Evolutionary conservation across 2,888 invertebrate species (phyloP), one percentile per base, ranked within the genome.

Genomic region (Microctonus hyperodae): DNA sequence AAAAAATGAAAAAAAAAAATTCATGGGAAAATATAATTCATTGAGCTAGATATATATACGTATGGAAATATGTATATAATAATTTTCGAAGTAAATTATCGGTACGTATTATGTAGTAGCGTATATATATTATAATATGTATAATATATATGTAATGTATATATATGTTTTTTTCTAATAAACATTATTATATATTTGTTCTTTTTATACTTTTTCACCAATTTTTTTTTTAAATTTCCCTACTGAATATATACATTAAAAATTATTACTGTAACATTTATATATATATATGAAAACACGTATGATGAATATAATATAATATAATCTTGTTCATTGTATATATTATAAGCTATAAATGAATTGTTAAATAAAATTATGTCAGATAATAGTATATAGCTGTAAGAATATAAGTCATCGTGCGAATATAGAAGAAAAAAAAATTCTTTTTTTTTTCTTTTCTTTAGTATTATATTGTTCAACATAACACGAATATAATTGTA

Each of bases 321-420:
- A 44, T 44, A 7, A 44, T n/a, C 20, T 16, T 7, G 44, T 44
- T 44, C 44, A 44, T 44, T 44, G 44, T 44, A 16, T n/a, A 44
- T 44, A 16, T 44, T 16, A n/a, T n/a, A n/a, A 16, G 44, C 4
- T 44, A 4, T n/a, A 7, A 16, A 44, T 44, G 44, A n/a, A 16
- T n/a, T n/a, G 16, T 44, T 44, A 44, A 44, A 44, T 44, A 44
- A 16, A 44, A 44, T 44, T 44, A 44, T 44, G 44, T 44, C 20
- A 44, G n/a, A n/a, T n/a, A n/a, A 44, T 44, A 16, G 44, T 7
- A 16, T 44, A 16, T 16, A 5, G 16, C 7, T n/a, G 16, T 44
- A 20, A n/a, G n/a, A n/a, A n/a, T n/a, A n/a, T n/a, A n/a, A 44
- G 16, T 44, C 44, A 44, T 44, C 16, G 16, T 44, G n/a, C 16